phyloP scores from a whole-genome alignment of 2,888 invertebrate genomes.

The Drosophila anomelani region DNA sequence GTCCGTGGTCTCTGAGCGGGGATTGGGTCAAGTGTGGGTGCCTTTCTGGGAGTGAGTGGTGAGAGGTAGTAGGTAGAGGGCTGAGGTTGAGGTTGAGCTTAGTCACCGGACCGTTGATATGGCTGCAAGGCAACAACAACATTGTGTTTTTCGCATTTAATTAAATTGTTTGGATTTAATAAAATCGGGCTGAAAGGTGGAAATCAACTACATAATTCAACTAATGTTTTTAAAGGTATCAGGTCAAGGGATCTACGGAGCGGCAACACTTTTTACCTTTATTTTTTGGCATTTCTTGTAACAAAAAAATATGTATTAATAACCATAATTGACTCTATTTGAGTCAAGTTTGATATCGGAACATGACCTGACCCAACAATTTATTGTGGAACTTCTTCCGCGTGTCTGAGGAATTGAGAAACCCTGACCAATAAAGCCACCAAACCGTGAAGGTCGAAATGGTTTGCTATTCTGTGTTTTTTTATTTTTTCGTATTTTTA shows the following conservation, averaged over 20 bases:
- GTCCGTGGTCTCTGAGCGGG: conserved; percentile 47
- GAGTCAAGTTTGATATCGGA: background rate
- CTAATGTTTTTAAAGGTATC: background rate
- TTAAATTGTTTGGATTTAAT: conserved; percentile 4
- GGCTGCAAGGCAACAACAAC: conserved; percentile 79
- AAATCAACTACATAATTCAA: conserved; percentile 33
- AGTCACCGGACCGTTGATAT: conserved; percentile 85
- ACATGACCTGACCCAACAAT: conserved; percentile 29
- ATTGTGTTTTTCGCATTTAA: conserved; percentile 33
- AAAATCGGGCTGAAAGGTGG: conserved; percentile 22
- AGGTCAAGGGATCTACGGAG: conserved; percentile 7
- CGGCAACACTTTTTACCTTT: background rate
- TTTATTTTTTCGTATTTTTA: no score
- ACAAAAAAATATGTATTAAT: background rate
- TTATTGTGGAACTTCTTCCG: conserved; percentile 24
- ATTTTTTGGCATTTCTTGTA: background rate
- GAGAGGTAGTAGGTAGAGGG: conserved; percentile 54
- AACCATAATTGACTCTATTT: background rate
- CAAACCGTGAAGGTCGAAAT: conserved; percentile 8
- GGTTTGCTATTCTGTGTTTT: background rate
- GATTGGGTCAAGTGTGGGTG: conserved; percentile 14
- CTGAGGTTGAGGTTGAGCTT: conserved; percentile 71
- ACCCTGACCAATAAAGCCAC: conserved; percentile 21
- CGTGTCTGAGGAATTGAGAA: conserved; percentile 4
- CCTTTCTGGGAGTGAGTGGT: conserved; percentile 26